Percentiles rank a stretch among this genome's conserved stretches.
phyloP scores from a whole-genome alignment of 2,113 vertebrate genomes.

The Periophthalmus modestus region DNA sequence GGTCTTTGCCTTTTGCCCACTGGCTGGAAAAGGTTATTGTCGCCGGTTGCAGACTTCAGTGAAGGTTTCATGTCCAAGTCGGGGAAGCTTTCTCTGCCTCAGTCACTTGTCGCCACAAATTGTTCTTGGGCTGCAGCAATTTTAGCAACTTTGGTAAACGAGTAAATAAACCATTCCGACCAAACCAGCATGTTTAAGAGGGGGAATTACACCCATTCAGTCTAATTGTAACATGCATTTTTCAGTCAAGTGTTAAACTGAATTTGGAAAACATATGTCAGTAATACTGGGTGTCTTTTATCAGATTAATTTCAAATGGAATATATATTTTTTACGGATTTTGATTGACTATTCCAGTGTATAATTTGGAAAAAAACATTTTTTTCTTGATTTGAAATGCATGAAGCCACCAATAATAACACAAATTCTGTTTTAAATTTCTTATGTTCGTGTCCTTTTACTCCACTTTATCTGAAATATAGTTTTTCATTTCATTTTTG shows the following conservation, averaged over 20 bases:
- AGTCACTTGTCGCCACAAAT: constrained; percentile 51
- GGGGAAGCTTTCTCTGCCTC: constrained; percentile 35
- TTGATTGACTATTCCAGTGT: neutral
- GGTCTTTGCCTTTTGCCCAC: constrained; percentile 69
- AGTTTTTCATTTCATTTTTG: neutral
- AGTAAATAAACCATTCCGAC: constrained; percentile 60
- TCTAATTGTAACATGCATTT: constrained; percentile 56
- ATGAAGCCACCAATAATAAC: neutral
- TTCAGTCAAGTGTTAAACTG: constrained; percentile 51
- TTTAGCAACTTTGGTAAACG: constrained; percentile 52
- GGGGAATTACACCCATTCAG: constrained; percentile 56
- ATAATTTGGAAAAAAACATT: too few species aligned
- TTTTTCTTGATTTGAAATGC: too few species aligned
- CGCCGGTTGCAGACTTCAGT: constrained; percentile 33
- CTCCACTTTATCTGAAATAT: neutral
- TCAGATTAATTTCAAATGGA: neutral
- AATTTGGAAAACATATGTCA: constrained; percentile 8
- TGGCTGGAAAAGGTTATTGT: constrained; percentile 62
- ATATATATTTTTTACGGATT: neutral
- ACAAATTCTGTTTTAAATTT: neutral
- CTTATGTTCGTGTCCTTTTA: neutral
- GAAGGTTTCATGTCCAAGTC: constrained; percentile 33
- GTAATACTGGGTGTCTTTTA: neutral
- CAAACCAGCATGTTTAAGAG: constrained; percentile 22
- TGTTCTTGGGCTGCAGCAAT: constrained; percentile 63